Evolutionary conservation across 1,140 invertebrate genomes (phyloP).

Genomic region (Heliconius himera): DNA sequence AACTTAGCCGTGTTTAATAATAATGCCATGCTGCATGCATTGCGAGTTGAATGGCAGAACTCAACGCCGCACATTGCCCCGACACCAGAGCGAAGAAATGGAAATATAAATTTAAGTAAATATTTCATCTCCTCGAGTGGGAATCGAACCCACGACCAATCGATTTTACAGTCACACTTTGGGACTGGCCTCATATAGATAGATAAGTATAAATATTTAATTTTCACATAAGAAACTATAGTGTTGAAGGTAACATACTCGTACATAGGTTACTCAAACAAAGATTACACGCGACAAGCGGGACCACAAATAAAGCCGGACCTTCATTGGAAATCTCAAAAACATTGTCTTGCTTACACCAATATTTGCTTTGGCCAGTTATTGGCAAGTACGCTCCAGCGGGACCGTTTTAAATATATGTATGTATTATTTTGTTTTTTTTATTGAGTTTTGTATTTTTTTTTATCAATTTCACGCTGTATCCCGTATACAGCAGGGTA

Average conservation of each 20-base stretch:
- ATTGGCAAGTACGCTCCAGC: slow-evolving; percentile 67
- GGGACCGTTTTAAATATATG: slow-evolving; percentile 16
- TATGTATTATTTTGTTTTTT: background rate
- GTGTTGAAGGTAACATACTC: slow-evolving; percentile 47
- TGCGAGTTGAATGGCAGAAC: no score
- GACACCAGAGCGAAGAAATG: no score
- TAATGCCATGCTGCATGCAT: no score
- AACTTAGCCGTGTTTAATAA: no score
- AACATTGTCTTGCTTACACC: slow-evolving; percentile 72
- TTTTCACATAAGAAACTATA: slow-evolving; percentile 24
- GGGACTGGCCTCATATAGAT: no score
- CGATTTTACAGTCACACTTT: no score
- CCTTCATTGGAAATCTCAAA: slow-evolving; percentile 78
- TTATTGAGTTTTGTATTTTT: background rate
- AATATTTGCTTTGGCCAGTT: slow-evolving; percentile 75
- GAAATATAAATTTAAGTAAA: no score
- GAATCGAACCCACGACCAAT: no score
- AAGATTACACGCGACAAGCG: slow-evolving; percentile 61
- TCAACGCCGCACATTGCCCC: no score
- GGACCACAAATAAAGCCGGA: slow-evolving; percentile 64
- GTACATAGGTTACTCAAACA: slow-evolving; percentile 49
- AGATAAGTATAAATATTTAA: background rate
- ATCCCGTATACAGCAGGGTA: no score
- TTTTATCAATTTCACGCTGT: no score
- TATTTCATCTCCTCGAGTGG: no score